Percentiles rank a stretch among this genome's conserved stretches.
Conservation (phyloP, 2,888 invertebrate species). For the Endomychus coccineus region DNA sequence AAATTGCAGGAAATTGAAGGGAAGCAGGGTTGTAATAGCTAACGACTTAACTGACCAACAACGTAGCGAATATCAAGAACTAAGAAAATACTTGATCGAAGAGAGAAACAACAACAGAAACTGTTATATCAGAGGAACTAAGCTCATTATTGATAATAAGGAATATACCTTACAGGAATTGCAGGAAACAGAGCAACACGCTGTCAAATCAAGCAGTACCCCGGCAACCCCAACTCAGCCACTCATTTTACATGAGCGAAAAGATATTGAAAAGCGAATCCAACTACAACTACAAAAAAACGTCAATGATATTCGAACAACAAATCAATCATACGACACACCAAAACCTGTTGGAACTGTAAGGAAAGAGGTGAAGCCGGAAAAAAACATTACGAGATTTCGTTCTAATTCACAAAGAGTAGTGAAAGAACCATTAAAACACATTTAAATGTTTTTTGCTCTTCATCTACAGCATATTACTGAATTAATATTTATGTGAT, state of each 20-base stretch:
- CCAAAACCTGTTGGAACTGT: conserved; percentile 1
- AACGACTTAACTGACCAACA: conserved; percentile 1
- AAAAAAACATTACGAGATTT: conserved; percentile 2
- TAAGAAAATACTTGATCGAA: conserved; percentile 1
- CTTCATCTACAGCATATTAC: too few species aligned
- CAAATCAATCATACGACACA: background rate
- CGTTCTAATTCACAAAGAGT: background rate
- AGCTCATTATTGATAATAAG: background rate
- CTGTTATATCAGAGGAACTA: conserved; percentile 1
- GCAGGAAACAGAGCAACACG: background rate
- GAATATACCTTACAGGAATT: conserved; percentile 1
- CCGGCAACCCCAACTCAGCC: conserved; percentile 6
- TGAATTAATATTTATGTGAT: conserved; percentile 1
- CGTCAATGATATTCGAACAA: background rate
- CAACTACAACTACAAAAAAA: background rate
- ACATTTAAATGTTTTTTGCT: too few species aligned
- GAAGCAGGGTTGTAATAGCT: background rate
- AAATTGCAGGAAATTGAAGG: background rate
- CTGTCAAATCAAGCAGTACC: background rate
- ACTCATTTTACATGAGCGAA: background rate
- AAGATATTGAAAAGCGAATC: conserved; percentile 1
- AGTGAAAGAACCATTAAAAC: background rate
- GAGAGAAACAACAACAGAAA: conserved; percentile 1
- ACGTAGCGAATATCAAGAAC: background rate
- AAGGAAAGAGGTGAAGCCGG: background rate